Evolutionary conservation across 2,113 vertebrate genomes (phyloP).

Genomic region (Notiomystis cincta): DNA sequence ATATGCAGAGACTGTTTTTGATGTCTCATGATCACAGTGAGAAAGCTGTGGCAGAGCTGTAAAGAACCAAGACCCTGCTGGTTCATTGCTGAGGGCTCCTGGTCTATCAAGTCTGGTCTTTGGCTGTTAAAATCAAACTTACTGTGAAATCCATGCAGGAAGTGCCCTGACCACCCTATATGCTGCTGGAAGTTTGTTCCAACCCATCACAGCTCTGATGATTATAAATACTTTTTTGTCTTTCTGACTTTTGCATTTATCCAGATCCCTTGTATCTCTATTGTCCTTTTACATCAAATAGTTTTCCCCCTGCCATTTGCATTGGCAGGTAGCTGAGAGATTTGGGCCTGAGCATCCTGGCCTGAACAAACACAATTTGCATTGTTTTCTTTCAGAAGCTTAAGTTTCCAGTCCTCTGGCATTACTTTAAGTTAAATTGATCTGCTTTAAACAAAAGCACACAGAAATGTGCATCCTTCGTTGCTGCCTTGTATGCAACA

Average conservation of each 20-base stretch:
- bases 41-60: neutral
- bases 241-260: neutral
- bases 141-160: neutral
- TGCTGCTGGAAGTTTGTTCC: neutral
- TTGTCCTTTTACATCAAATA: neutral
- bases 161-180: neutral
- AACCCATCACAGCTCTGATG: neutral
- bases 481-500: neutral
- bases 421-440: neutral
- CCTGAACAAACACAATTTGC: neutral
- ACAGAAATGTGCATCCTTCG: rapidly evolving
- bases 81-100: neutral
- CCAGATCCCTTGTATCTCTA: neutral
- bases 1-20: neutral
- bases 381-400: neutral
- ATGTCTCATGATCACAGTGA: neutral
- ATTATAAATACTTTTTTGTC: neutral
- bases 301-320: neutral
- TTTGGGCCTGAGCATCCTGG: neutral
- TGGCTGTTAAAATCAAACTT: neutral
- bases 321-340: neutral
- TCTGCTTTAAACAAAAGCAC: neutral
- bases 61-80: neutral
- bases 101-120: neutral
- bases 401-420: neutral